phyloP scores from a whole-genome alignment of 2,797 vertebrate genomes.

The Bradypodion pumilum region DNA sequence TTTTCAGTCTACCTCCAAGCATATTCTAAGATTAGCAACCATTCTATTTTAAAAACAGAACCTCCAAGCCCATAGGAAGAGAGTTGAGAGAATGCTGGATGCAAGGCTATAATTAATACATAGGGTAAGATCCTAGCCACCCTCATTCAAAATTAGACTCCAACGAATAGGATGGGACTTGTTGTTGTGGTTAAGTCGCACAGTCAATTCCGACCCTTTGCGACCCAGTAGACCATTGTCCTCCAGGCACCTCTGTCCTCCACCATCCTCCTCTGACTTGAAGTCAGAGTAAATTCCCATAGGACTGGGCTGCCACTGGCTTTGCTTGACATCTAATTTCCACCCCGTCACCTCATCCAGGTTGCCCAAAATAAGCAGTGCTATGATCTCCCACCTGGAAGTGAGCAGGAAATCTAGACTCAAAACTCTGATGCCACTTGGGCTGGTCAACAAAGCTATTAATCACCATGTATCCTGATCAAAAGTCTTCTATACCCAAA shows the following conservation, averaged over 20 bases:
- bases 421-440: neutral
- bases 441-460: neutral
- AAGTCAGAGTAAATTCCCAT: neutral
- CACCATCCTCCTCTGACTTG: too few relatives aligned
- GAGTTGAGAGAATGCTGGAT: neutral
- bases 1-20: neutral
- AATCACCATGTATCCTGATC: neutral
- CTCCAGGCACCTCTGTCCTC: too few relatives aligned
- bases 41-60: neutral
- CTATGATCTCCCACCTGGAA: neutral
- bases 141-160: neutral
- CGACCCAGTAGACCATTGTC: too few relatives aligned
- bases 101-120: too few relatives aligned
- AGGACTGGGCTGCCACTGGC: neutral
- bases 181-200: too few relatives aligned
- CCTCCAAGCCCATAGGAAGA: neutral
- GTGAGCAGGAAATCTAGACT: neutral
- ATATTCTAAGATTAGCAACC: neutral
- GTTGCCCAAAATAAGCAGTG: neutral
- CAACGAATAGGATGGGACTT: neutral
- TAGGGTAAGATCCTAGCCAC: neutral
- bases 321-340: neutral
- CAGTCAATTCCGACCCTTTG: too few relatives aligned
- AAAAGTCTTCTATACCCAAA: neutral
- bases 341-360: neutral